Base-by-base conservation (phyloP, 2,113 vertebrate species). In the Tetrao urogallus region DNA sequence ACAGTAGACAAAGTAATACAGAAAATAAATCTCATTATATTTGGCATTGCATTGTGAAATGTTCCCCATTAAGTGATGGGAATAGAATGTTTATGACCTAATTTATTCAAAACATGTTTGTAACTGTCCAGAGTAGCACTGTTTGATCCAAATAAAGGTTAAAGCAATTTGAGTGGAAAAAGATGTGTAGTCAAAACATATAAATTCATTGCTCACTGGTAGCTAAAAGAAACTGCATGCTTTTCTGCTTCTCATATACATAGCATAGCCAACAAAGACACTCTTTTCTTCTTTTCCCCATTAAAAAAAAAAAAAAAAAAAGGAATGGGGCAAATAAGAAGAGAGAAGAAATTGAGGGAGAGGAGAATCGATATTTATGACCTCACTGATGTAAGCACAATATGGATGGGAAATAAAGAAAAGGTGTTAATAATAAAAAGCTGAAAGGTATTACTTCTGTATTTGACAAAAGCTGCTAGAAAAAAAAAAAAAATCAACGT, bases 21-120 rank as follows among this genome's bases (percentile, higher is more conserved):
- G 91, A 96, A 97, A 96, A 93, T 92, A 72, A 95, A 89, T 76
- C 77, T 80, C 94, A 86, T 83, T 90, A 72, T 92, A 94, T 82
- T 86, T 96, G 92, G 90, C 80, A 97, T 48, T 63, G 91, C 36
- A 75, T 60, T 96, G 79, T 82, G 92, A 96, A 91, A 36, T 43
- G 84, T 47, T 95, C 60, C 57, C 74, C 90, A 91, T 90, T 83
- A 90, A 86, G 24, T 27, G 82, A 92, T 94, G 32, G 70, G 72
- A 90, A 97, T 93, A 95, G 97, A 97, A 91, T 95, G 89, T 90
- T 96, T 97, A 96, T 82, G 90, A 91, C 73, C 52, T 92, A 94
- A 96, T 92, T 94, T 89, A 94, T 92, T 91, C n/a, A 81, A 88
- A 92, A 67, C 48, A 58, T 93, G 67, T 93, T 96, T 96, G 65